These are phyloP conservation scores for Drosophila gaucha DNA, from an alignment of 2,888 invertebrate species.

Conservation along the genomic window DNA sequence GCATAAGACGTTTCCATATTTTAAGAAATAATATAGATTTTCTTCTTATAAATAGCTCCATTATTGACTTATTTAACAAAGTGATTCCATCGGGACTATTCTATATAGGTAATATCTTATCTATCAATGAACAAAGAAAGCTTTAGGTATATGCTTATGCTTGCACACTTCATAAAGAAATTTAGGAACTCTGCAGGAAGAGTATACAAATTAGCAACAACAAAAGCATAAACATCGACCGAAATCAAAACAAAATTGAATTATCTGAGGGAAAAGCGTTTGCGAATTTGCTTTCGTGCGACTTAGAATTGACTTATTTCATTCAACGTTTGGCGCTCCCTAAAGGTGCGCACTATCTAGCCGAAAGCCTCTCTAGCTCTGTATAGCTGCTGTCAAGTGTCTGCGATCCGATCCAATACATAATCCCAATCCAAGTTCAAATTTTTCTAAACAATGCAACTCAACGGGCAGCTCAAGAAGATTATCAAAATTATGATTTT, in stretches of 20 bases:
- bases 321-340: slow-evolving; percentile 62
- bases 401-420: not conserved
- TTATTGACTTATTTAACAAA: too few relatives aligned
- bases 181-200: too few relatives aligned
- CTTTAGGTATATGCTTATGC: too few relatives aligned
- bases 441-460: slow-evolving; percentile 52
- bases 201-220: slow-evolving; percentile 15
- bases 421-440: not conserved
- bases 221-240: slow-evolving; percentile 35
- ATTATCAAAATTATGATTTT: slow-evolving; percentile 77
- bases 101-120: too few relatives aligned
- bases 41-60: too few relatives aligned
- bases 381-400: not conserved
- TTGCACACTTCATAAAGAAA: too few relatives aligned
- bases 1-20: too few relatives aligned
- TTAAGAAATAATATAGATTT: too few relatives aligned
- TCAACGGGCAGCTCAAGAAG: slow-evolving; percentile 61
- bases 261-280: slow-evolving; percentile 67
- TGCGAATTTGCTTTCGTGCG: slow-evolving; percentile 66
- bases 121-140: too few relatives aligned
- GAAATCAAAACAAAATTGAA: slow-evolving; percentile 73
- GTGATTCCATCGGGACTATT: too few relatives aligned
- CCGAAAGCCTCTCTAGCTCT: slow-evolving; percentile 3
- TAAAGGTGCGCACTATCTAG: slow-evolving; percentile 46
- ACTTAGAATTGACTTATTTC: slow-evolving; percentile 60